A percentile compares a stretch with the other conserved stretches of the same genome.
These are phyloP conservation scores for Suillia variegata DNA, from an alignment of 2,888 invertebrate genomes.

Conservation along the genomic window DNA sequence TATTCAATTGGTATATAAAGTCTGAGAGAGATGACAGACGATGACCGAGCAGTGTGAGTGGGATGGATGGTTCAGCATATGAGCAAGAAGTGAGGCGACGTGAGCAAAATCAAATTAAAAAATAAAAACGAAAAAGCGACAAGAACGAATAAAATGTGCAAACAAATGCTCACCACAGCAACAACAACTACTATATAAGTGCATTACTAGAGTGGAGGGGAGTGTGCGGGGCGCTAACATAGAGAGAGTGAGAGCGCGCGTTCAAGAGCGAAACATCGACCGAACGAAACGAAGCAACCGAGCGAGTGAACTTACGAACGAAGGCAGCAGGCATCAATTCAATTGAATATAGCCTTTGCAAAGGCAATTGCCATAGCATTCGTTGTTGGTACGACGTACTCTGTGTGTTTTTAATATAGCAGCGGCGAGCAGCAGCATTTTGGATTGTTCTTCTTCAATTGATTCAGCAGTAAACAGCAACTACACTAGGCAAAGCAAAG, in stretches of 20 bases:
- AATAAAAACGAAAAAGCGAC: conserved; percentile 10
- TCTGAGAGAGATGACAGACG: conserved; percentile 1
- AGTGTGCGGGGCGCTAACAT: no score
- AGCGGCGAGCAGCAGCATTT: conserved; percentile 30
- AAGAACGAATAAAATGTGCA: no score
- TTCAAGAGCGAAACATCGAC: no score
- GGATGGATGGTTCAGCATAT: conserved; percentile 7
- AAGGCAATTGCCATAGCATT: conserved; percentile 48
- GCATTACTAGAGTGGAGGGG: neutral
- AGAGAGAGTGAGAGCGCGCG: no score
- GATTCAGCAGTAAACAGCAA: conserved; percentile 25
- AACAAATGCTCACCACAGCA: conserved; percentile 13
- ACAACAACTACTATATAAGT: conserved; percentile 20
- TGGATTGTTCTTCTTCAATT: conserved; percentile 24
- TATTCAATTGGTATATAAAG: conserved; percentile 10
- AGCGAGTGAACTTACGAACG: conserved; percentile 1
- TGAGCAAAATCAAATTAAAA: neutral
- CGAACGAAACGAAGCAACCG: neutral
- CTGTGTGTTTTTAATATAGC: conserved; percentile 56
- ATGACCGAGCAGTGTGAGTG: neutral
- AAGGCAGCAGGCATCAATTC: conserved; percentile 49
- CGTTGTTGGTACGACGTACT: conserved; percentile 58
- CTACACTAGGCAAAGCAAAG: conserved; percentile 15
- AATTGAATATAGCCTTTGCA: conserved; percentile 58
- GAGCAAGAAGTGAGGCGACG: neutral